Conservation (phyloP, 1,140 invertebrate genomes). For the Muscidifurax raptorellus region DNA sequence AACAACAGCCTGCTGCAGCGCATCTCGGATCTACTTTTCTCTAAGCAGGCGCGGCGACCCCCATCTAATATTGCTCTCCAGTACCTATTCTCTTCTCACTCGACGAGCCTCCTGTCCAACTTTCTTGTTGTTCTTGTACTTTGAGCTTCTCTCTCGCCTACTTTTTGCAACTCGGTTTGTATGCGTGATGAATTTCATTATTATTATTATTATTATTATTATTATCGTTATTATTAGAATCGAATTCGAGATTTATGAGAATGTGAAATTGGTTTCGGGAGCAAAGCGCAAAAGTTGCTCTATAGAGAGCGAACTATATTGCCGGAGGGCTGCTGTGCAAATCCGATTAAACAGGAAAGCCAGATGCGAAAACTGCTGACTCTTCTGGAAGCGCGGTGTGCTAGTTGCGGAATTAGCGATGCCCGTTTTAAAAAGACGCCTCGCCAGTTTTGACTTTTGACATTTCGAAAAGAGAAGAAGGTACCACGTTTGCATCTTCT, state of each 20-base stretch:
- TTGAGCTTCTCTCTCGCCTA: neutral
- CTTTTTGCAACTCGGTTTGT: neutral
- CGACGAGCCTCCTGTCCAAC: neutral
- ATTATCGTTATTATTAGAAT: neutral
- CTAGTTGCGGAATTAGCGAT: neutral
- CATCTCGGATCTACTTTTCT: constrained; percentile 36
- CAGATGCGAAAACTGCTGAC: constrained; percentile 3
- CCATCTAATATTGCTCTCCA: constrained; percentile 28
- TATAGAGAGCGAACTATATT: neutral
- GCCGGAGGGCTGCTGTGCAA: neutral
- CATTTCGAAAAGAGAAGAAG: too few species aligned
- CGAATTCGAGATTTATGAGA: neutral
- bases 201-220: neutral
- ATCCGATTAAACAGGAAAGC: constrained; percentile 25
- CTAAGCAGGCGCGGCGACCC: constrained; percentile 39
- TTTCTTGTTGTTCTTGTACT: neutral
- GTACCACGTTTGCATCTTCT: too few species aligned
- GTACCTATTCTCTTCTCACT: neutral
- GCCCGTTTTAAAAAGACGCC: neutral
- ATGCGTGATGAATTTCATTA: too few species aligned
- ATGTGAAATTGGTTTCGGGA: constrained; percentile 1
- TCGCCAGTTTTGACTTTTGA: too few species aligned
- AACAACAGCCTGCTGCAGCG: neutral
- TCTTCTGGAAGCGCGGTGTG: neutral
- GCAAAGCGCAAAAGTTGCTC: constrained; percentile 1